Conservation (phyloP, 2,888 invertebrate species). For the Drosophila affinis region DNA sequence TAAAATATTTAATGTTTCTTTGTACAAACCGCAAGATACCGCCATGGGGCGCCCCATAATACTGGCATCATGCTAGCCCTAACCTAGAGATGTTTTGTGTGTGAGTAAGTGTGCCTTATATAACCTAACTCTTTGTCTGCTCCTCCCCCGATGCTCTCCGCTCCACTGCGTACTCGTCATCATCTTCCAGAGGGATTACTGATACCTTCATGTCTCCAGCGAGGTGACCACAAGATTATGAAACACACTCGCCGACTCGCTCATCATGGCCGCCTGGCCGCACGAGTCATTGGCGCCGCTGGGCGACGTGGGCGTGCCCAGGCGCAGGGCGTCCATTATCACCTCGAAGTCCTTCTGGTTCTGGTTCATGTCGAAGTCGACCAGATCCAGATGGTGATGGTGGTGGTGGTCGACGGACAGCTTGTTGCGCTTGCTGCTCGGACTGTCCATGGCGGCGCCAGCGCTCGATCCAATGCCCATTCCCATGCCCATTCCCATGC, state of each 20-base stretch:
- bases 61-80: background rate
- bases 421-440: conserved; percentile 57
- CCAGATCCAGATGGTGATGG: conserved; percentile 75
- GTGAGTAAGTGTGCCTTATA: background rate
- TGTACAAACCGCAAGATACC: background rate
- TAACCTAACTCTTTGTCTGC: conserved; percentile 15
- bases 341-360: conserved; percentile 84
- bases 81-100: conserved; percentile 19
- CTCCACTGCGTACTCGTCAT: background rate
- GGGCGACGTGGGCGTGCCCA: conserved; percentile 81
- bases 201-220: conserved; percentile 84
- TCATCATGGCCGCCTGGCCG: conserved; percentile 87
- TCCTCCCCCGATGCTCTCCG: background rate
- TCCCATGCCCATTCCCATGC: conserved; percentile 50
- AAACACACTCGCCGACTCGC: conserved; percentile 84
- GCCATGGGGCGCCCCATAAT: background rate
- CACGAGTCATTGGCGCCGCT: conserved; percentile 85
- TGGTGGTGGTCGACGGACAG: conserved; percentile 36
- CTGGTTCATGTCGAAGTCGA: conserved; percentile 83
- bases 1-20: conserved; percentile 1
- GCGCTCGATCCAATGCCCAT: conserved; percentile 34
- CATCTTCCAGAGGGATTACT: conserved; percentile 58
- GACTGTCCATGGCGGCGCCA: conserved; percentile 32
- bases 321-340: conserved; percentile 84
- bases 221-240: conserved; percentile 84